A percentile compares a stretch with the other conserved stretches of the same genome.
Evolutionary conservation across 1,140 invertebrate species (phyloP).

Genomic region (Penaeus vannamei): DNA sequence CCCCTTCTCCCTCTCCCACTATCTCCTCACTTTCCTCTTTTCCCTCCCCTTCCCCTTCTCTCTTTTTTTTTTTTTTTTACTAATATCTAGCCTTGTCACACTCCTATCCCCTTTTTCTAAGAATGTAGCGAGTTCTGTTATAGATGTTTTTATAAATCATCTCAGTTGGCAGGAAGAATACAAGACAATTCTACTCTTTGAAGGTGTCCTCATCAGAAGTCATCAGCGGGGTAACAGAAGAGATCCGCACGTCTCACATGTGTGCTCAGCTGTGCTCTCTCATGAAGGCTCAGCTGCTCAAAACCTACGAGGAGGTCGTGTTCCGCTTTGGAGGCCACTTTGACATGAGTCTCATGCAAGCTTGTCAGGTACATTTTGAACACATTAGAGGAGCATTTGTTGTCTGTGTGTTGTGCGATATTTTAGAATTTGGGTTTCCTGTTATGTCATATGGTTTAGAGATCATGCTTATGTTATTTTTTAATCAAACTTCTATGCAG

Average conservation of each 20-base stretch:
- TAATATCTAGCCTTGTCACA: too few species aligned
- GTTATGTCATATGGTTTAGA: background rate
- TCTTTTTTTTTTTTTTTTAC: too few species aligned
- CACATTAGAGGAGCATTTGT: too few species aligned
- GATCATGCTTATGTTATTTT: background rate
- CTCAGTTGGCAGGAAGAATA: background rate
- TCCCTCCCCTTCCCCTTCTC: too few species aligned
- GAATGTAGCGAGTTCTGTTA: too few species aligned
- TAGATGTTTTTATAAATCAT: too few species aligned
- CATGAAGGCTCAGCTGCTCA: constrained; percentile 82
- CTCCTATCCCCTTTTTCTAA: too few species aligned
- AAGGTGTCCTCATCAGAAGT: constrained; percentile 35
- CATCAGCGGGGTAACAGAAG: constrained; percentile 69
- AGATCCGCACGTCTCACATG: constrained; percentile 73
- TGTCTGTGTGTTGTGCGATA: too few species aligned
- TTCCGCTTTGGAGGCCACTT: constrained; percentile 73
- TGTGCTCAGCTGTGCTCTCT: constrained; percentile 83
- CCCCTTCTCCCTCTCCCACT: too few species aligned
- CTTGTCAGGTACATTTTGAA: constrained; percentile 24
- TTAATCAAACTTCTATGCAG: background rate
- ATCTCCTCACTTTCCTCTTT: too few species aligned
- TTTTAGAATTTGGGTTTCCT: background rate
- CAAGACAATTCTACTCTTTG: background rate
- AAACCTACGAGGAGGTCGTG: constrained; percentile 80
- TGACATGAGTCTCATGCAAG: constrained; percentile 67